A percentile compares a stretch with the other conserved stretches of the same genome.
These are phyloP conservation scores for Asteroscopus sphinx DNA, from an alignment of 2,888 invertebrate species.

Conservation along the genomic window DNA sequence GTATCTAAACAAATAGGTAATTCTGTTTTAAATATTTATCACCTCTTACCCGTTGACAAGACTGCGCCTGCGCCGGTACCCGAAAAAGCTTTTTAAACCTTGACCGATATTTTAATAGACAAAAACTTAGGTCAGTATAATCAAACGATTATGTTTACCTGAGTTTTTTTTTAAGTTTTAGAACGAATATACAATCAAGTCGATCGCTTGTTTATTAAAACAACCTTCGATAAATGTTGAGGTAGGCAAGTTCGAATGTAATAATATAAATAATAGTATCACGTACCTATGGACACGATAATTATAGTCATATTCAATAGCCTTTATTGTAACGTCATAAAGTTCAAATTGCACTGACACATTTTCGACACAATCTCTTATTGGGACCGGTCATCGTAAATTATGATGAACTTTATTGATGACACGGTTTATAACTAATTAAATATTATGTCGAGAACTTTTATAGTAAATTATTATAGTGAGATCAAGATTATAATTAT, in stretches of 20 bases:
- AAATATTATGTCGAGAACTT: conserved; percentile 20
- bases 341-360: conserved; percentile 5
- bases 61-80: not conserved
- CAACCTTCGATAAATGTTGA: conserved; percentile 32
- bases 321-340: not conserved
- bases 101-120: conserved; percentile 14
- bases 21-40: too few species aligned
- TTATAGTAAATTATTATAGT: conserved; percentile 14
- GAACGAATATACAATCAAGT: not conserved
- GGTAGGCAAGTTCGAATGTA: conserved; percentile 27
- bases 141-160: not conserved
- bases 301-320: too few species aligned
- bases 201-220: not conserved
- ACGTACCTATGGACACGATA: not conserved
- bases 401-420: conserved; percentile 40
- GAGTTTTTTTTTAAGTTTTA: not conserved
- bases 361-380: not conserved
- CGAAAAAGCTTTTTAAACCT: conserved; percentile 23
- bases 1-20: too few species aligned
- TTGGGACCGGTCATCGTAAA: conserved; percentile 30
- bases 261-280: conserved; percentile 10
- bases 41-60: not conserved
- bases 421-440: conserved; percentile 41
- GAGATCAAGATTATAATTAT: too few species aligned
- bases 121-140: conserved; percentile 13